Base-by-base conservation (phyloP, 2,888 invertebrate species). In the Charanyca ferruginea region DNA sequence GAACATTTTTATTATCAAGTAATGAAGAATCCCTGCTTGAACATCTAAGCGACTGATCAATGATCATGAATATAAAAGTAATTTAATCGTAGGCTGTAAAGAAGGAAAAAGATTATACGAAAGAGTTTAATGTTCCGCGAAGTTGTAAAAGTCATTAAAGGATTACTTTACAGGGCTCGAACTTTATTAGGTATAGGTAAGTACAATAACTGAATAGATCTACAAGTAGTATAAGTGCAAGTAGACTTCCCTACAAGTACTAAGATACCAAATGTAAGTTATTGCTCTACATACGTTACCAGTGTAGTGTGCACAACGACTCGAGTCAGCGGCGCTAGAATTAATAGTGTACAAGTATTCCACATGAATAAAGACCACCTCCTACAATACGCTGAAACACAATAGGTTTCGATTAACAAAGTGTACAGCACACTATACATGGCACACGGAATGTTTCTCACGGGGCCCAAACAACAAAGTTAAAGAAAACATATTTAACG, bases 401-500 rank as follows among this genome's bases (percentile, higher is more conserved):
- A 75, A 78, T 80, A 69, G 77, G 66, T 77, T 73, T 75, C 79
- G 83, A 84, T 87, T 82, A 83, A 84, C 80, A 80, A 81, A 78
- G 64, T 71, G 78, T 75, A 61, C 48, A 59, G 35, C 11, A 75
- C 28, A 52, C 41, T 49, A 58, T 71, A 66, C 65, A 23, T 51
- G 60, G 41, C 62, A 75, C 54, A 57, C 47, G 77, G 77, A 85
- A 85, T 83, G 77, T 86, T 86, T 89, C 90, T 87, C 90, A 88
- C 85, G 90, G 85, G 86, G 68, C 81, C 76, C 53, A 71, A 81
- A 81, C 82, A 84, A 81, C 81, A 77, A 83, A 84, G 83, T 83
- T 79, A 83, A 88, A 89, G 85, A 85, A 89, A 90, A 88, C 83
- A 84, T 84, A 83, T 86, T 85, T 83, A 85, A 83, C 81, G 77